Evolutionary conservation across 2,113 vertebrate species (phyloP), one percentile per base, ranked within the genome.

Genomic region (Atrichornis clamosus): DNA sequence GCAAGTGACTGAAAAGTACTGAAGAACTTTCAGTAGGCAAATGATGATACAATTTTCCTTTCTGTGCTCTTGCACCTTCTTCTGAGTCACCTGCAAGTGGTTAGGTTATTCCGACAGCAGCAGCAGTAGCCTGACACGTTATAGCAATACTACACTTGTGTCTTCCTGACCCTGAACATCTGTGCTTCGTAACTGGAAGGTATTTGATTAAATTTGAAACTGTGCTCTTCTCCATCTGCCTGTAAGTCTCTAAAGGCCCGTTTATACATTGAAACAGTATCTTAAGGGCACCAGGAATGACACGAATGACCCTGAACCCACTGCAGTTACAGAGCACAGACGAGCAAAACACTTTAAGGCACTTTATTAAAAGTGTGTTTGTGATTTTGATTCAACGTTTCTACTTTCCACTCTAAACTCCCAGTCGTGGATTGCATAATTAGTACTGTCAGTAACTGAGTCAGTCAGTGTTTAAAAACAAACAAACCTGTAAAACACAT

Each of bases 191-290:
- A 90, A 95, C 56, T 64, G 39, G 37, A 87, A 89, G 76, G 79
- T 92, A 87, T 84, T 95, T 92, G 77, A 96, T 96, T 92, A 83
- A 91, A 52, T 84, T 95, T 96, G 90, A 97, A 96, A 96, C 60
- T 67, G 47, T 93, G 85, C 44, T 84, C 92, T 89, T 81, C 44
- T 92, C 88, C 93, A 84, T 93, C 92, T 95, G 86, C 63, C 69
- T 90, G 42, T 15, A 19, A 58, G 60, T 82, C 81, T 93, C 85
- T 95, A 63, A 94, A 91, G 74, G 56, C 58, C 81, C 74, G 87
- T 91, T 95, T 96, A 81, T 83, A 41, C 52, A 26, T 3, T 84
- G 87, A 94, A 95, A 96, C 52, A 60, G 37, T 95, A 92, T 84
- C 72, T 93, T 95, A 73, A 90, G 86, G 49, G 73, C 60, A 63